Evolutionary conservation across 2,113 vertebrate species (phyloP), one percentile per base, ranked within the genome.

Genomic region (Lasiurus borealis): DNA sequence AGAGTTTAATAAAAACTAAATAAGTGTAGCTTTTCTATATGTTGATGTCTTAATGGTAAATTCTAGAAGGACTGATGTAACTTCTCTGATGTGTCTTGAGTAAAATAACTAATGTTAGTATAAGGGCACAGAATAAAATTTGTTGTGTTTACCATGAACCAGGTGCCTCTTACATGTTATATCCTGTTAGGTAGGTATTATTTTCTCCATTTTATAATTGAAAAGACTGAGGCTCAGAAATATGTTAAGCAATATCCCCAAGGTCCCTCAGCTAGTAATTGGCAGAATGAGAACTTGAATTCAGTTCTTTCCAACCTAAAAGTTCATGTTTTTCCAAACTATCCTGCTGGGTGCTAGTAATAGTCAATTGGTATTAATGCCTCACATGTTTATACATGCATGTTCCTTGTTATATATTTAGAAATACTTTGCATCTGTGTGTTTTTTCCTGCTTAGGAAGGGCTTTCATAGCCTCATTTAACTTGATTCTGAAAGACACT

Each of bases 381-480:
- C 52, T 31, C 29, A 46, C 21, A 19, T 1, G 0, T 76, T 81
- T 86, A 76, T 87, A 52, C 83, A 46, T 40, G 34, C 18, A 66
- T 83, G 50, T 19, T 77, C 34, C 34, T 77, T 62, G 71, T 76
- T 84, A 8, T 84, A 64, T 71, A 82, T 93, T 69, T 86, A 95
- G 48, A 86, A 90, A 68, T 76, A 46, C 50, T 90, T 57, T 64
- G 44, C 21, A 76, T 46, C 5, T 69, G 69, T 16, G 62, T 34
- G 7, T 82, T 83, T 86, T 83, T 15, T n/a, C 64, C 31, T 86
- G 18, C 27, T 36, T 52, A 8, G 59, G 59, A 81, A 76, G 44
- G 76, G n/a, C n/a, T 83, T 52, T 75, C 76, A 50, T 13, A 54
- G 44, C 59, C 34, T 62, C 34, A 54, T 88, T 75, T 69, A 76